A percentile compares a stretch with the other conserved stretches of the same genome.
phyloP scores from a whole-genome alignment of 2,113 vertebrate genomes.

The Psilopogon haemacephalus region DNA sequence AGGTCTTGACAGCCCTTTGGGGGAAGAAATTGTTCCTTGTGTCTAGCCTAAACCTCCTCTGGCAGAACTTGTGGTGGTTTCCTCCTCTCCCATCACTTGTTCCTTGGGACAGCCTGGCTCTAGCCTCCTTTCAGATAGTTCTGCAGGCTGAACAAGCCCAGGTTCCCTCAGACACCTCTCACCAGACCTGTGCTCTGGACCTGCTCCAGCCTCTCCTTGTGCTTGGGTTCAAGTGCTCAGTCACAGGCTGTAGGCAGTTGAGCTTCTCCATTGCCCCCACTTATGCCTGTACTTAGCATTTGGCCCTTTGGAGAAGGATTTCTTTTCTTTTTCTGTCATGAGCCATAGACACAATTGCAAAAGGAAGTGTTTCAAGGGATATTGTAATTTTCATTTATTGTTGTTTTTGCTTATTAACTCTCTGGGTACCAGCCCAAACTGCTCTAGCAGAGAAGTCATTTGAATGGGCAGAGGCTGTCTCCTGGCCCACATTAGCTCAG shows the following conservation, averaged over 20 bases:
- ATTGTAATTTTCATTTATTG: background rate
- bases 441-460: background rate
- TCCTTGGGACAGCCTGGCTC: too few relatives aligned
- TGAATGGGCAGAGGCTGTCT: background rate
- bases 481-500: background rate
- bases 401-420: background rate
- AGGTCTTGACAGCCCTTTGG: background rate
- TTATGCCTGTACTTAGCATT: accelerated
- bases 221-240: background rate
- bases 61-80: too few relatives aligned
- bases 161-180: too few relatives aligned
- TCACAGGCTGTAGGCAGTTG: background rate
- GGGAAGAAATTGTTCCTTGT: background rate
- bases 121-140: too few relatives aligned
- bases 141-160: too few relatives aligned
- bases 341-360: background rate
- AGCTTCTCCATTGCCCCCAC: accelerated
- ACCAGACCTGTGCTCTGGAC: background rate
- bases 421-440: background rate
- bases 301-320: background rate
- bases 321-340: background rate
- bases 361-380: background rate
- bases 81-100: too few relatives aligned
- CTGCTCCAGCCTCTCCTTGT: background rate
- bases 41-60: too few relatives aligned